phyloP scores from a whole-genome alignment of 1,140 invertebrate species.

The Trachymyrmex septentrionalis region DNA sequence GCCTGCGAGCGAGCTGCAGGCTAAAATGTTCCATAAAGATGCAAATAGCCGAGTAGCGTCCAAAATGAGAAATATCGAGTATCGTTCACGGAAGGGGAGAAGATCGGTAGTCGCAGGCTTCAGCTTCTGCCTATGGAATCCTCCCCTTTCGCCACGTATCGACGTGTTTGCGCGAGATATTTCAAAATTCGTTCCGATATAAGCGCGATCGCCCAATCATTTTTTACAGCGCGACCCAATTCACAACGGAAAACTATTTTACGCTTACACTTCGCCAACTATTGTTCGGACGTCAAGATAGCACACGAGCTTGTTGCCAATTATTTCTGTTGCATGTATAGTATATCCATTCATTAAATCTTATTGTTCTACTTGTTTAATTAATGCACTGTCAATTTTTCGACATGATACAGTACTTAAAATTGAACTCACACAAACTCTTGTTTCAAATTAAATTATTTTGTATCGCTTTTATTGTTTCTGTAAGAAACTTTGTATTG shows the following conservation, averaged over 20 bases:
- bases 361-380: slow-evolving; percentile 27
- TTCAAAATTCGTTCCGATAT: slow-evolving; percentile 46
- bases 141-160: slow-evolving; percentile 40
- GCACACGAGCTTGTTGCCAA: slow-evolving; percentile 9
- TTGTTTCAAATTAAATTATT: slow-evolving; percentile 33
- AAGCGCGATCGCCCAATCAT: slow-evolving; percentile 42
- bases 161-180: slow-evolving; percentile 39
- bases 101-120: slow-evolving; percentile 57
- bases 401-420: slow-evolving; percentile 12
- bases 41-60: slow-evolving; percentile 72
- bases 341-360: slow-evolving; percentile 12
- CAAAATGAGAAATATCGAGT: slow-evolving; percentile 74
- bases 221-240: slow-evolving; percentile 44
- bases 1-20: slow-evolving; percentile 43
- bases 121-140: slow-evolving; percentile 43
- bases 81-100: slow-evolving; percentile 44
- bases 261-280: neutral
- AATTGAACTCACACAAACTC: neutral
- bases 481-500: slow-evolving; percentile 26
- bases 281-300: slow-evolving; percentile 22
- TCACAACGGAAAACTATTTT: slow-evolving; percentile 40
- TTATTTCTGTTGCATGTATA: neutral
- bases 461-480: slow-evolving; percentile 15
- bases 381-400: slow-evolving; percentile 33
- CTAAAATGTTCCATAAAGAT: slow-evolving; percentile 73